Percentiles rank a stretch among this genome's conserved stretches.
These are phyloP conservation scores for Lymantria dispar DNA, from an alignment of 2,888 invertebrate genomes.

Conservation along the genomic window DNA sequence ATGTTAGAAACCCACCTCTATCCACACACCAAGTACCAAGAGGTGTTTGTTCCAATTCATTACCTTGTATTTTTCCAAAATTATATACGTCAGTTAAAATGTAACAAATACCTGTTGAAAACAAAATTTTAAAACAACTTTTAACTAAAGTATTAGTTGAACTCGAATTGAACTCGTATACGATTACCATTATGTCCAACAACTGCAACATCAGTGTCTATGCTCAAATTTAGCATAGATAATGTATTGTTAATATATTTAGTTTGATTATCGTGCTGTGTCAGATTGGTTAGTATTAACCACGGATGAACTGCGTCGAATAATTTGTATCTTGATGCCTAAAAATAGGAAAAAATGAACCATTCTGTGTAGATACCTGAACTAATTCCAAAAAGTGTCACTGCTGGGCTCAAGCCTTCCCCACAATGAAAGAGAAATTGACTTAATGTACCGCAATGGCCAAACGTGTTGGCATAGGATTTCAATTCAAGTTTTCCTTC, in stretches of 20 bases:
- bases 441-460: no score
- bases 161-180: not conserved
- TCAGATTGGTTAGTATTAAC: conserved; percentile 41
- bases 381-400: no score
- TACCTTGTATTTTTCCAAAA: conserved; percentile 68
- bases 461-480: no score
- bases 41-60: conserved; percentile 44
- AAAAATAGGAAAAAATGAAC: conserved; percentile 11
- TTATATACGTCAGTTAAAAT: conserved; percentile 58
- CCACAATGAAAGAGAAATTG: no score
- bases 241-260: conserved; percentile 35
- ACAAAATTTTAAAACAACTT: not conserved
- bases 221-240: conserved; percentile 51
- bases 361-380: no score
- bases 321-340: conserved; percentile 52
- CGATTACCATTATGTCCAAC: conserved; percentile 40
- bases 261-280: conserved; percentile 4
- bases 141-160: not conserved
- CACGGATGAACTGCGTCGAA: conserved; percentile 57
- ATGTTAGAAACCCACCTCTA: conserved; percentile 33
- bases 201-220: conserved; percentile 56
- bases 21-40: conserved; percentile 50
- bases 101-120: conserved; percentile 40
- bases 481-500: no score
- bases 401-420: no score